Percentiles rank a stretch among this genome's conserved stretches.
These are phyloP conservation scores for Rhopalosiphum padi DNA, from an alignment of 1,140 invertebrate species.

Conservation along the genomic window DNA sequence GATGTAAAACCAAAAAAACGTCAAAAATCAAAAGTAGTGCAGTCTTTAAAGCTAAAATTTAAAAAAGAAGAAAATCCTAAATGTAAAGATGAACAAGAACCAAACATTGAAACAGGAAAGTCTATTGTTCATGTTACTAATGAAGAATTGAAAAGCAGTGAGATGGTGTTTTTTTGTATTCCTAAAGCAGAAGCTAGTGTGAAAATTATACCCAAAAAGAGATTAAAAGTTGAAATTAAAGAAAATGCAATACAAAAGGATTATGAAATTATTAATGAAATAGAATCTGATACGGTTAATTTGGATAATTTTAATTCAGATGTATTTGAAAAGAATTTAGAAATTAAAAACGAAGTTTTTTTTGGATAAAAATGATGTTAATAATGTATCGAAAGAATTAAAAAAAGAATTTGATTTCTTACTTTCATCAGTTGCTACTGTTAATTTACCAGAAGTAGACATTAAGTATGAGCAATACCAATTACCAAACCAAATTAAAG, in stretches of 20 bases:
- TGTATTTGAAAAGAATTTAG: neutral
- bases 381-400: neutral
- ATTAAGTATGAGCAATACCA: neutral
- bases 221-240: constrained; percentile 35
- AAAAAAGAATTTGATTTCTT: neutral
- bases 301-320: neutral
- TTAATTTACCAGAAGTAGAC: neutral
- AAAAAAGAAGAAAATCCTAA: constrained; percentile 48
- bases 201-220: constrained; percentile 26
- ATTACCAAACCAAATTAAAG: neutral
- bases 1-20: constrained; percentile 47
- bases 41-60: constrained; percentile 52
- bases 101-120: constrained; percentile 28
- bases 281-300: neutral
- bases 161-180: constrained; percentile 55
- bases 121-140: constrained; percentile 53
- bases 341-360: neutral
- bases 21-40: constrained; percentile 53
- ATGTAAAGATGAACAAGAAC: constrained; percentile 46
- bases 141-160: constrained; percentile 44
- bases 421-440: neutral
- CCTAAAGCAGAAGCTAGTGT: constrained; percentile 43
- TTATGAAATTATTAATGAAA: neutral
- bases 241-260: neutral
- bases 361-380: neutral